Conservation (phyloP, 2,888 invertebrate genomes). For the Cantharis nigra region DNA sequence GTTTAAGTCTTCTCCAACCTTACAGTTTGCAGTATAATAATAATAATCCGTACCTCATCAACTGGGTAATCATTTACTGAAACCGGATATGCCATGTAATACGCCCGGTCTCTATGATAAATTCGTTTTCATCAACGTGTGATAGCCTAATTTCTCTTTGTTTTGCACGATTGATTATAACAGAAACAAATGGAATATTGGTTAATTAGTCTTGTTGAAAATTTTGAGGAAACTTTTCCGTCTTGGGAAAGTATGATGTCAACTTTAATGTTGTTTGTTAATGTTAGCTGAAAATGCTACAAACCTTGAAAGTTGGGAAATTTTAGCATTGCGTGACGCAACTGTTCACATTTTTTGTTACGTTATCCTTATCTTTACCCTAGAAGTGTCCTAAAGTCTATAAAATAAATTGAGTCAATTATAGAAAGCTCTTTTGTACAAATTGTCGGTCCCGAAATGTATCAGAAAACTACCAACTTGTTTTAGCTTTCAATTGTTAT, state of each 20-base stretch:
- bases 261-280: background rate
- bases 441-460: background rate
- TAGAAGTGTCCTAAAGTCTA: constrained; percentile 3
- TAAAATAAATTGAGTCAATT: constrained; percentile 4
- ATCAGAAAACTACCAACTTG: background rate
- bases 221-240: background rate
- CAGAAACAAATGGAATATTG: background rate
- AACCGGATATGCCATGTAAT: background rate
- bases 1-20: background rate
- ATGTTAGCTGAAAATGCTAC: background rate
- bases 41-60: background rate
- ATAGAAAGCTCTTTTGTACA: constrained; percentile 4
- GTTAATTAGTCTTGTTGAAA: background rate
- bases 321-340: constrained; percentile 1
- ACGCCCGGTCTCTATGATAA: background rate
- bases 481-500: constrained; percentile 1
- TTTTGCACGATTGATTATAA: background rate
- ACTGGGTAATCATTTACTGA: background rate
- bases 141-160: background rate
- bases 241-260: background rate
- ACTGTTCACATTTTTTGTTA: background rate
- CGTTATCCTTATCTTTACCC: constrained; percentile 3
- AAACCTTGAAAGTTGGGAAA: background rate
- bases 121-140: background rate
- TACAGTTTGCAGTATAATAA: background rate